Evolutionary conservation across 92 coral and sea anemone genomes (phyloP), one percentile per base, ranked within the genome.

Genomic region (Zoanthus gigantus): DNA sequence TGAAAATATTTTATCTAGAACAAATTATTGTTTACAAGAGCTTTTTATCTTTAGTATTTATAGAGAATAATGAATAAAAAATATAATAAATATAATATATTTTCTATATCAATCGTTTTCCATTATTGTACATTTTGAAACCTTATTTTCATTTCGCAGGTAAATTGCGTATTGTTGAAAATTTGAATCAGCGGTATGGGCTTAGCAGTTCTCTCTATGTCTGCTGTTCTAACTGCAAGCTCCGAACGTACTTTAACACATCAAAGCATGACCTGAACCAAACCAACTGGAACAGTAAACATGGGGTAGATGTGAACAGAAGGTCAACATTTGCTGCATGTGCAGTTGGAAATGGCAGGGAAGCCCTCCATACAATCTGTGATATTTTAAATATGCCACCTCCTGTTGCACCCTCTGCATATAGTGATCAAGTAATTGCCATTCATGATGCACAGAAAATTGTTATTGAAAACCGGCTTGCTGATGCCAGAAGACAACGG

Each of bases 331-430:
- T 46, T 75, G 79, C 79, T 75, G 79, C 32, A 5, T 44, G 30
- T 45, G 79, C 46, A 48, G 37, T 74, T 12, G 79, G 72, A 28
- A 79, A 56, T 29, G 68, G 84, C 28, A 79, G 72, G 42, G 84
- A 79, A 56, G 28, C 30, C 23, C 50, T 79, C 7, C 9, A n/a
- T 6, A 79, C 4, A 18, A 54, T 79, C 9, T 79, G 84, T 57
- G 84, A 79, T 8, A 56, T 79, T 29, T 23, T 79, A 3, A 57
- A 79, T 30, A 79, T 79, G 84, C 84, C 68, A 29, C 68, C 46
- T 11, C 63, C 65, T 48, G 68, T 77, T 28, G 37, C 82, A 11
- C 60, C 63, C 63, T 28, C 46, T 13, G 68, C 82, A 11, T 57
- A 57, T 7, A 18, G 18, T 63, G 53, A 78, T 30, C 83, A 78